A percentile compares a stretch with the other conserved stretches of the same genome.
phyloP scores from a whole-genome alignment of 37 sponge, comb jelly and placozoan genomes.

The Tethya wilhelma region DNA sequence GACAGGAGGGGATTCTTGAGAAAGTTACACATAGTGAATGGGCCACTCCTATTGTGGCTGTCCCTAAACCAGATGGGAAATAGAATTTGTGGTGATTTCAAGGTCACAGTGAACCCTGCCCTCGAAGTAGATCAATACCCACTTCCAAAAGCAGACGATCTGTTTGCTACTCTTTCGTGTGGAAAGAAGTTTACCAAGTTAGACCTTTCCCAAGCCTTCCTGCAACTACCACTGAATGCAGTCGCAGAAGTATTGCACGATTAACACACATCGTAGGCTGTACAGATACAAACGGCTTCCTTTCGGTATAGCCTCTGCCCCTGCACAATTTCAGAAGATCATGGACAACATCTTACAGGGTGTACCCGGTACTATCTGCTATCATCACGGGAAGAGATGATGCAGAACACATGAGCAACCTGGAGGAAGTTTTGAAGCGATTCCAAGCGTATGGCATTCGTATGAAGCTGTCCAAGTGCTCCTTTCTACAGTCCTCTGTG shows the following conservation, averaged over 20 bases:
- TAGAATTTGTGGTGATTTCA: constrained; percentile 56
- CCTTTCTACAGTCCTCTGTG: constrained; percentile 10
- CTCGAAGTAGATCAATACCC: constrained; percentile 37
- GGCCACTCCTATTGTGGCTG: constrained; percentile 49
- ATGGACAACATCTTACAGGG: constrained; percentile 25
- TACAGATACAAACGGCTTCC: constrained; percentile 24
- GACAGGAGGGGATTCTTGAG: neutral
- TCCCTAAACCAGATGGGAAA: constrained; percentile 37
- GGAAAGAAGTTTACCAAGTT: constrained; percentile 40
- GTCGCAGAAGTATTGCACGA: neutral
- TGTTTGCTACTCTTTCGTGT: constrained; percentile 24
- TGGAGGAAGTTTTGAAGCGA: constrained; percentile 24
- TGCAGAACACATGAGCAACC: constrained; percentile 26
- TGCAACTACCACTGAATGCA: neutral
- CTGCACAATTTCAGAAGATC: constrained; percentile 19
- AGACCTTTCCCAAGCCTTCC: constrained; percentile 34
- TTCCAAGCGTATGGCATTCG: constrained; percentile 18
- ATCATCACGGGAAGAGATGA: constrained; percentile 40
- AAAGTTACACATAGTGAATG: constrained; percentile 36
- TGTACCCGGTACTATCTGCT: neutral
- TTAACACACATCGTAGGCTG: constrained; percentile 21
- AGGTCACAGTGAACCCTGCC: constrained; percentile 39
- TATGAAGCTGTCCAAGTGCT: constrained; percentile 25
- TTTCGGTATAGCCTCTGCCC: constrained; percentile 23
- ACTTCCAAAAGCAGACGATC: constrained; percentile 27